Conservation (phyloP, 2,888 invertebrate species). For the Meteorus cinctellus region DNA sequence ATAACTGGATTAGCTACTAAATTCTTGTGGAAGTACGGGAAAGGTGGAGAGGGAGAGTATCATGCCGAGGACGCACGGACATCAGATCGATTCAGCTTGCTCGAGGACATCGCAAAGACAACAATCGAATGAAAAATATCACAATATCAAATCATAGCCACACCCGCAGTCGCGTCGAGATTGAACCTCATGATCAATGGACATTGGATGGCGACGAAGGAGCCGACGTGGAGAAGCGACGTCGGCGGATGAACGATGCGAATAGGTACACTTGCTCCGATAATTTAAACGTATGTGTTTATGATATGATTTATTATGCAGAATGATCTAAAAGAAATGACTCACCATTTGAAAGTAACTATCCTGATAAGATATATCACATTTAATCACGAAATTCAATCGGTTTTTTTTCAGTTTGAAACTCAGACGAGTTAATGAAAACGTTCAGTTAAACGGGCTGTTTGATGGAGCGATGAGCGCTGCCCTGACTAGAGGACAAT, state of each 20-base stretch:
- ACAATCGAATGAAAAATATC: constrained; percentile 24
- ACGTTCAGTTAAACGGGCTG: constrained; percentile 56
- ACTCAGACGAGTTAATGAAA: constrained; percentile 32
- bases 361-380: neutral
- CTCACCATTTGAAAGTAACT: neutral
- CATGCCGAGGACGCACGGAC: constrained; percentile 30
- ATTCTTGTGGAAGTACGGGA: neutral
- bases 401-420: constrained; percentile 12
- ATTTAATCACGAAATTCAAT: too few species aligned
- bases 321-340: neutral
- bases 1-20: neutral
- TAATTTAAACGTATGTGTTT: neutral
- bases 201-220: constrained; percentile 17
- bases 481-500: constrained; percentile 71
- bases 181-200: constrained; percentile 28
- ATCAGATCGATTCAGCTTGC: constrained; percentile 36
- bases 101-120: constrained; percentile 31
- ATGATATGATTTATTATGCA: neutral
- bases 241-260: constrained; percentile 29
- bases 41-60: constrained; percentile 11
- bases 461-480: constrained; percentile 73
- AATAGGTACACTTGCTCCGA: constrained; percentile 11
- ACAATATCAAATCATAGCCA: constrained; percentile 24
- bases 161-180: constrained; percentile 28
- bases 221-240: constrained; percentile 30